Percentiles rank a stretch among this genome's conserved stretches.
Evolutionary conservation across 2,888 invertebrate species (phyloP).

Genomic region (Diadromus collaris): DNA sequence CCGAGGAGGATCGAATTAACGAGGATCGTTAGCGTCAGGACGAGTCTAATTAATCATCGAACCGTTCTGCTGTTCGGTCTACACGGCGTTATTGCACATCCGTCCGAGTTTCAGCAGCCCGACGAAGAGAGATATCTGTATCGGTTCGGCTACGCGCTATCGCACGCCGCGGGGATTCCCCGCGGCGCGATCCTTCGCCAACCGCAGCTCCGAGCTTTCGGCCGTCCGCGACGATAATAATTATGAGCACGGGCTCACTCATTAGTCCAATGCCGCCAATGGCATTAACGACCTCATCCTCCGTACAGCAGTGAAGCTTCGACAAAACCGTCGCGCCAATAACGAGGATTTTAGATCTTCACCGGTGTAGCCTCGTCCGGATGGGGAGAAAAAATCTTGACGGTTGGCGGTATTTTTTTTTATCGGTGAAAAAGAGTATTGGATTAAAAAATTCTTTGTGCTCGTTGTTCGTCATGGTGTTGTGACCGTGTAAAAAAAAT

Average conservation of each 20-base stretch:
- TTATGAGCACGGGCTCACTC: slow-evolving; percentile 68
- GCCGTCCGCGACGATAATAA: slow-evolving; percentile 64
- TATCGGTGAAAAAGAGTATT: too few species aligned
- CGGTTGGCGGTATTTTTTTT: not conserved
- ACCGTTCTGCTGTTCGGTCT: slow-evolving; percentile 43
- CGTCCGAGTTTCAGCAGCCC: not conserved
- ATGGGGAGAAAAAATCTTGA: not conserved
- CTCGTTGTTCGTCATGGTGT: not conserved
- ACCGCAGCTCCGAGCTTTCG: not conserved
- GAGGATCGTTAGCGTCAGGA: slow-evolving; percentile 61
- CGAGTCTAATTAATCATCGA: slow-evolving; percentile 69
- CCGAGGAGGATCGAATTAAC: slow-evolving; percentile 55
- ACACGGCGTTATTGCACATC: not conserved
- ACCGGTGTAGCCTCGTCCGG: too few species aligned
- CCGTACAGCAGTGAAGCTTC: slow-evolving; percentile 15
- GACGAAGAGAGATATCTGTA: slow-evolving; percentile 27
- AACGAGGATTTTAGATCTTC: not conserved
- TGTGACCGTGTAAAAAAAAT: too few species aligned
- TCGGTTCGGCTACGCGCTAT: slow-evolving; percentile 33
- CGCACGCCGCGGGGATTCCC: slow-evolving; percentile 29
- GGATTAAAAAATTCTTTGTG: not conserved
- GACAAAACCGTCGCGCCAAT: not conserved
- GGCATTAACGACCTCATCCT: slow-evolving; percentile 57
- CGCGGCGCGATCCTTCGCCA: slow-evolving; percentile 1
- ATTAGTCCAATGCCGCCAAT: slow-evolving; percentile 68